Percentiles rank a stretch among this genome's conserved stretches.
phyloP scores from a whole-genome alignment of 2,113 vertebrate species.

The Etia nguti region DNA sequence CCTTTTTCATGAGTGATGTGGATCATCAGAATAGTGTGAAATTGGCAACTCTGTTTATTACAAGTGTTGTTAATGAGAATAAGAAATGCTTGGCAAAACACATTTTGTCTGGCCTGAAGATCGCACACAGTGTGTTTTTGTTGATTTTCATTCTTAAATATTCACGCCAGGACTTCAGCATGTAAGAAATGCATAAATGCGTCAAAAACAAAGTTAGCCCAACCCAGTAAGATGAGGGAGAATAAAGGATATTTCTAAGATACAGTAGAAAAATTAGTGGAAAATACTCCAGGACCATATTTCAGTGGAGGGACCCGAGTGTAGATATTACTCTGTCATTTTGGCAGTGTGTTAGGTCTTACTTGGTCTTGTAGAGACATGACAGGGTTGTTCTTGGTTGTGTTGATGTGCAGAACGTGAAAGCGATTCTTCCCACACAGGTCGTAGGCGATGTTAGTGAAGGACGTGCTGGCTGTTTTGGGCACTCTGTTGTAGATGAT shows the following conservation, averaged over 20 bases:
- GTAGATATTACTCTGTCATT: background rate
- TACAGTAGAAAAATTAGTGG: background rate
- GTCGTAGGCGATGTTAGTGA: conserved; percentile 72
- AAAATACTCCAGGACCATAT: background rate
- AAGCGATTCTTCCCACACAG: conserved; percentile 61
- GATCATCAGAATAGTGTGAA: background rate
- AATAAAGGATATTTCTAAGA: background rate
- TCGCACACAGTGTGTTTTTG: background rate
- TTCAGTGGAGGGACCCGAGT: background rate
- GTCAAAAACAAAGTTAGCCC: background rate
- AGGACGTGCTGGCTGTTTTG: conserved; percentile 91
- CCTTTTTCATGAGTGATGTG: background rate
- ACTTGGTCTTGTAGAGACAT: conserved; percentile 69
- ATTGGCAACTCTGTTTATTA: background rate
- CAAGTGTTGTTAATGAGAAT: background rate
- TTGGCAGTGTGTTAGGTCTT: background rate
- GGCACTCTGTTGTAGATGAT: conserved; percentile 95
- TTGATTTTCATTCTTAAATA: background rate
- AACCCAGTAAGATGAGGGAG: background rate
- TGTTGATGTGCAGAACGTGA: conserved; percentile 71
- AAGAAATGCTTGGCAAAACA: background rate
- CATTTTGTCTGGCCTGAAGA: background rate
- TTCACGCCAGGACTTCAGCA: background rate
- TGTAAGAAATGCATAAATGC: background rate
- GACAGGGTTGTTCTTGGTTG: conserved; percentile 65